Evolutionary conservation across 2,888 invertebrate genomes (phyloP), one percentile per base, ranked within the genome.

Genomic region (Bugulina stolonifera): DNA sequence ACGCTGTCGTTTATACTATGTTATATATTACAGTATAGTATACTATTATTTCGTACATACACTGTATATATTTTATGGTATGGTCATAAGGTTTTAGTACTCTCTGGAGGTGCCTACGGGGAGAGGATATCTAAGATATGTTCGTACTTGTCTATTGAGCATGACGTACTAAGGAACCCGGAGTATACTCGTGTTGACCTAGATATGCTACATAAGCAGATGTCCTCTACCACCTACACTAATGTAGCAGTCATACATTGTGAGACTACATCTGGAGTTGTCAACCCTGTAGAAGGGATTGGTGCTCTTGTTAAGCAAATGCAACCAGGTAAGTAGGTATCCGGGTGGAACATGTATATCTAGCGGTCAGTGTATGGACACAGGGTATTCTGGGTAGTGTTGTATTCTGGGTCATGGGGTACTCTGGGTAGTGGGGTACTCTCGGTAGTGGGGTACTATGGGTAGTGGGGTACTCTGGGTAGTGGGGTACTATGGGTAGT

Each of bases 21-120:
- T n/a, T n/a, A n/a, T n/a, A n/a, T n/a, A n/a, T n/a, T n/a, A n/a
- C n/a, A n/a, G n/a, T n/a, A n/a, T n/a, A n/a, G n/a, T n/a, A n/a
- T n/a, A n/a, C n/a, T n/a, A n/a, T n/a, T n/a, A n/a, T n/a, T n/a
- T n/a, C n/a, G n/a, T n/a, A n/a, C n/a, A n/a, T n/a, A n/a, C n/a
- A n/a, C n/a, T n/a, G n/a, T n/a, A n/a, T n/a, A n/a, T n/a, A n/a
- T n/a, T n/a, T n/a, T n/a, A n/a, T n/a, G n/a, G n/a, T n/a, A n/a
- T n/a, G n/a, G n/a, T n/a, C n/a, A n/a, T n/a, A n/a, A 86, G 86
- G 84, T 84, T 1, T 76, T 86, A 69, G 78, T 86, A 64, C 74
- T 86, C 32, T 81, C 82, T 70, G 86, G 85, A 77, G 86, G 86
- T 52, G 85, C 85, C 0, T 86, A 86, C 77, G 86, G 86, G 1